Conservation (phyloP, 1,140 invertebrate species). For the Aphelinus certus region DNA sequence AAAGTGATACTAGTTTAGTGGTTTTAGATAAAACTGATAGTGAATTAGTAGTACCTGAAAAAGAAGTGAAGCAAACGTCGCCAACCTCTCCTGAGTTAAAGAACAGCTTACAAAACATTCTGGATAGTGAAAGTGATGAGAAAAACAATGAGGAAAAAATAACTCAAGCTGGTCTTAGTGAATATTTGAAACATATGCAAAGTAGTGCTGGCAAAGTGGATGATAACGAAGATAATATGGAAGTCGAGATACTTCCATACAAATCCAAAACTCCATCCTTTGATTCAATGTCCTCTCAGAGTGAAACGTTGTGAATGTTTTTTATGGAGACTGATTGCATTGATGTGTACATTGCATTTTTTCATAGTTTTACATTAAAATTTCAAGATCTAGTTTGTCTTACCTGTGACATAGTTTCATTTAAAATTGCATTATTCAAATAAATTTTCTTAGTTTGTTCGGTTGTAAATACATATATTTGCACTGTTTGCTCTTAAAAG, state of each 20-base stretch:
- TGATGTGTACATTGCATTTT: neutral
- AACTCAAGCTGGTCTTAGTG: conserved; percentile 49
- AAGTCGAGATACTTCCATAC: conserved; percentile 16
- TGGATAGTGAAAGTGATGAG: conserved; percentile 41
- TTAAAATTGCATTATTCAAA: conserved; percentile 3
- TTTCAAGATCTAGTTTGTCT: neutral
- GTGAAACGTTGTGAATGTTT: conserved; percentile 49
- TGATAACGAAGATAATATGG: neutral
- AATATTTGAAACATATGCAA: conserved; percentile 52
- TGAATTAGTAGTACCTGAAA: conserved; percentile 12
- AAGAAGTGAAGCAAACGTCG: conserved; percentile 18
- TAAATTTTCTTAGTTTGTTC: neutral
- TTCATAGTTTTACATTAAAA: neutral
- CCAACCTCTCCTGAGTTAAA: conserved; percentile 39
- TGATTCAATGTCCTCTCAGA: conserved; percentile 39
- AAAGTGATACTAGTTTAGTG: no score
- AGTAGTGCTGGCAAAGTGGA: neutral
- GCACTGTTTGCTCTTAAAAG: no score
- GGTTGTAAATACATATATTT: no score
- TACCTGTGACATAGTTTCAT: conserved; percentile 3
- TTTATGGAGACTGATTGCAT: conserved; percentile 9
- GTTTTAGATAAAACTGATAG: conserved; percentile 7
- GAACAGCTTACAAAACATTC: conserved; percentile 49
- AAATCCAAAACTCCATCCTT: conserved; percentile 17
- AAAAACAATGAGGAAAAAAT: conserved; percentile 31